Evolutionary conservation across 2,113 vertebrate species (phyloP), one percentile per base, ranked within the genome.

Genomic region (Brachyhypopomus occidentalis): DNA sequence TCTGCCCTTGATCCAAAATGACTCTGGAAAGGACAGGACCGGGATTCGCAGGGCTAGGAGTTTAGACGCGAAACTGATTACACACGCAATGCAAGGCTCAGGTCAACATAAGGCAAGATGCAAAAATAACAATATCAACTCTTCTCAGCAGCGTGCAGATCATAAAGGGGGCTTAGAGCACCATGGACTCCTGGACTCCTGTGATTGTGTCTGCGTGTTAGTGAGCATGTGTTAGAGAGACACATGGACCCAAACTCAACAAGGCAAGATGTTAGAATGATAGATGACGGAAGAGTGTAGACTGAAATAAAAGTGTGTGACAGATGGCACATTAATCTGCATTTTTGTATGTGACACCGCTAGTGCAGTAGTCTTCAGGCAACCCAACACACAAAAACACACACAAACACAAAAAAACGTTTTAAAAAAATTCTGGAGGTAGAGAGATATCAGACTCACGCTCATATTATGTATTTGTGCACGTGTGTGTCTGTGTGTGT

Each of bases 371-470:
- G 67, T 5, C 25, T 34, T 58, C 22, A 56, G 48, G 67, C n/a
- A 56, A 36, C 34, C 64, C 17, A 30, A 58, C 66, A 38, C 66
- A 41, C 66, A 38, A 2, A 34, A 27, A 36, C 55, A 38, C 14
- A 59, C 41, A 38, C 34, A 52, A 17, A 76, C 34, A 58, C 27
- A 25, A 12, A 27, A 9, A 62, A 38, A 41, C 62, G 30, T 20
- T 22, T 27, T 23, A 64, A 22, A 22, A 22, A 22, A 78, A 67
- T 36, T 27, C 22, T 75, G 81, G 81, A 74, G 77, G 81, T 80
- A 85, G 77, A 85, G 77, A 85, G 77, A 85, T 75, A 60, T 69
- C 62, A 80, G 60, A 36, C 52, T 58, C 67, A 79, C 76, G 60
- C 62, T 58, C 58, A 76, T 77, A 64, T 66, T 74, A 62, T 58